These are phyloP conservation scores for fruit fly (Drosophila melanogaster) DNA, from an alignment of 1,140 invertebrate species.

Conservation along the genomic window Release_6_plus_ISO1_MT NT_033777.3:15380001-15380500, in stretches of 20 bases:
- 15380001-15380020: constrained; percentile 9
- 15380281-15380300: constrained; percentile 42
- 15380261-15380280: constrained; percentile 37
- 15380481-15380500: constrained; percentile 4
- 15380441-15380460: constrained; percentile 43
- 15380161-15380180: constrained; percentile 14
- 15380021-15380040: constrained; percentile 52
- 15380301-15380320: constrained; percentile 3
- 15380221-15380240: constrained; percentile 76
- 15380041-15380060: constrained; percentile 56
- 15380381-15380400: constrained; percentile 56
- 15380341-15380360: not conserved
- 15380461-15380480: constrained; percentile 46
- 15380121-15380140: constrained; percentile 1
- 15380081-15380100: constrained; percentile 36
- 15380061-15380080: constrained; percentile 53
- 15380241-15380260: constrained; percentile 49
- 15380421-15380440: constrained; percentile 56
- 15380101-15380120: constrained; percentile 17
- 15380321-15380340: constrained; percentile 10
- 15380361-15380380: constrained; percentile 18
- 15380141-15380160: not conserved
- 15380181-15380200: constrained; percentile 21
- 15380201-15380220: constrained; percentile 56
- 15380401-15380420: constrained; percentile 41